A percentile compares a stretch with the other conserved stretches of the same genome.
Conservation (phyloP, 2,113 vertebrate genomes). For the Fregata magnificens region DNA sequence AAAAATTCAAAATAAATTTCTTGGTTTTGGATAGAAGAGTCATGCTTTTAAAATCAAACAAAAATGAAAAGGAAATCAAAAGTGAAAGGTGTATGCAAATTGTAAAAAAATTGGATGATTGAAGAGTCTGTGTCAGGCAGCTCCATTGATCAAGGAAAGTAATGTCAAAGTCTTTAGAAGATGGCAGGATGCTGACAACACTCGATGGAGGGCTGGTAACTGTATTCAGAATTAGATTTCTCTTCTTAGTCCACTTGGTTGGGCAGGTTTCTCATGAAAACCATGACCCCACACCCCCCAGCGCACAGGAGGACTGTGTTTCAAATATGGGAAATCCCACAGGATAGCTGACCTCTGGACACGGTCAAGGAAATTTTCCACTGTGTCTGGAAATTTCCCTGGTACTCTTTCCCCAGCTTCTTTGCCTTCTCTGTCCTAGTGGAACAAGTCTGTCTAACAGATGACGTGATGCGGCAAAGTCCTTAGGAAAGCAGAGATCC, state of each 20-base stretch:
- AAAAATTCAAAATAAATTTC: background rate
- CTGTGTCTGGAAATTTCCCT: background rate
- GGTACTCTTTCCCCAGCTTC: background rate
- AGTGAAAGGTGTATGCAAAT: background rate
- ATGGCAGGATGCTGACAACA: background rate
- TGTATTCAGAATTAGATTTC: background rate
- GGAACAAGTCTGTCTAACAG: background rate
- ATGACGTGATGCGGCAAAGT: background rate
- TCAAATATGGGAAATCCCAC: background rate
- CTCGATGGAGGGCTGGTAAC: background rate
- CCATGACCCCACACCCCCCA: rapidly evolving
- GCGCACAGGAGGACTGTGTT: background rate
- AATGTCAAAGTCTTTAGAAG: background rate
- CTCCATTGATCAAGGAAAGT: no score
- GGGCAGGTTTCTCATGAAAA: background rate
- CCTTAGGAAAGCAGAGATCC: background rate
- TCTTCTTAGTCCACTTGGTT: background rate
- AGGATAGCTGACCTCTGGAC: background rate
- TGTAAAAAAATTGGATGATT: background rate
- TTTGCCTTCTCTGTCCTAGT: background rate
- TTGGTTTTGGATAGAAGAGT: background rate
- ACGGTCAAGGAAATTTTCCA: background rate
- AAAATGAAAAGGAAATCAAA: background rate
- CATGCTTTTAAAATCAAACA: background rate
- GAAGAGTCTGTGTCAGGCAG: background rate